Evolutionary conservation across 2,797 vertebrate species (phyloP), one percentile per base, ranked within the genome.

Genomic region (Phataginus tetradactyla): DNA sequence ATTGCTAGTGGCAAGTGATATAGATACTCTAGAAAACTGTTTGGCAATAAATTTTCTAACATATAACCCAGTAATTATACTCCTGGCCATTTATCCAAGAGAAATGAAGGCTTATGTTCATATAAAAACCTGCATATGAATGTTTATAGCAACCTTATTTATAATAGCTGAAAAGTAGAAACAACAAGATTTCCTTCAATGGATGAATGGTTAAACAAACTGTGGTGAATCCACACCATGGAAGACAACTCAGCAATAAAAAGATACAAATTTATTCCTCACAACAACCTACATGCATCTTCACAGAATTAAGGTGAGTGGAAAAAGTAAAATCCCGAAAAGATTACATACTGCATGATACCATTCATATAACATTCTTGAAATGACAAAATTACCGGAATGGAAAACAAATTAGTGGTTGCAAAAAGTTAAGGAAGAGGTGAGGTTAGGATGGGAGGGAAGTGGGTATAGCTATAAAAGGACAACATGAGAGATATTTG

Each of bases 361-460:
- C 25, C n/a, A 42, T 51, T 68, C 18, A 80, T 29, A 20, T 4
- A 29, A 25, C 20, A 75, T 42, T 94, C 45, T 72, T 59, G 51
- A 94, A 80, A 86, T 79, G 55, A 90, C 23, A 88, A 59, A 85
- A 81, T 32, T 78, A 23, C 74, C 71, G 45, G 84, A 74, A 66
- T 75, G 7, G 25, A 80, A 20, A 86, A 39, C 12, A 59, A 18
- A 91, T 9, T 59, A 23, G 42, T 81, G 51, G 25, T 39, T 61
- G 34, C 12, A 89, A 84, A 88, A 94, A 37, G 18, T 39, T 86
- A 51, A 87, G 42, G 61, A 69, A 42, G 49, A 90, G 37, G 17
- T 51, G 49, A 90, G 37, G 21, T 51, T 4, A 0, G 10, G 9
- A 49, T 25, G 15, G 53, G 23, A 77, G 7, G 32, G 37, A 81